Conservation (phyloP, 2,888 invertebrate genomes). For the Ichneumon xanthorius region DNA sequence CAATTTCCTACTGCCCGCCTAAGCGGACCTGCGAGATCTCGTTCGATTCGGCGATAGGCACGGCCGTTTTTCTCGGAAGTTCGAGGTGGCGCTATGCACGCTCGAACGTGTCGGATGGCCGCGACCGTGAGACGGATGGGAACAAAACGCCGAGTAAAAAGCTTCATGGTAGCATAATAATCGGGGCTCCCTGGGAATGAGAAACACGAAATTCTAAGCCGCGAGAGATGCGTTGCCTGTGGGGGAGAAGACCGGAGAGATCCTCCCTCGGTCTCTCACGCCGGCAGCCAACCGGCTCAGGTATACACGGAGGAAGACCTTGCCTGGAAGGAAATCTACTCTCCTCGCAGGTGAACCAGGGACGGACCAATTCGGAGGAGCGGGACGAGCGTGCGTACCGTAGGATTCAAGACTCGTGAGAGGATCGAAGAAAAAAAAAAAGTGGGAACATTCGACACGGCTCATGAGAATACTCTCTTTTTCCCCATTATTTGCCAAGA, state of each 20-base stretch:
- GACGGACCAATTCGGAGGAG: constrained; percentile 65
- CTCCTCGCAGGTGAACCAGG: constrained; percentile 72
- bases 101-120: constrained; percentile 54
- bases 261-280: constrained; percentile 64
- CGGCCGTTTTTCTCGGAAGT: constrained; percentile 46
- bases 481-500: constrained; percentile 34
- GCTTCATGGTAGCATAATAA: constrained; percentile 58
- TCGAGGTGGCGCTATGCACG: constrained; percentile 54
- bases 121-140: constrained; percentile 36
- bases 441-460: constrained; percentile 3
- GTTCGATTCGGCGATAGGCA: constrained; percentile 2
- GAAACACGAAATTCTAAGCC: constrained; percentile 56
- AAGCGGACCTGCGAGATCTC: constrained; percentile 39
- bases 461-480: constrained; percentile 39
- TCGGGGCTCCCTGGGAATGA: constrained; percentile 50
- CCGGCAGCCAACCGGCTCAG: constrained; percentile 64
- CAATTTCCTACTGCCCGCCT: neutral
- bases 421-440: constrained; percentile 42
- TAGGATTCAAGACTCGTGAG: constrained; percentile 20
- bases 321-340: constrained; percentile 54
- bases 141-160: constrained; percentile 41
- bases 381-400: constrained; percentile 40
- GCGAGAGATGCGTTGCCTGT: constrained; percentile 40
- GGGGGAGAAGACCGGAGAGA: constrained; percentile 36
- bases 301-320: constrained; percentile 66